phyloP scores from a whole-genome alignment of 2,888 invertebrate species.

The Melinopterus prodromus region DNA sequence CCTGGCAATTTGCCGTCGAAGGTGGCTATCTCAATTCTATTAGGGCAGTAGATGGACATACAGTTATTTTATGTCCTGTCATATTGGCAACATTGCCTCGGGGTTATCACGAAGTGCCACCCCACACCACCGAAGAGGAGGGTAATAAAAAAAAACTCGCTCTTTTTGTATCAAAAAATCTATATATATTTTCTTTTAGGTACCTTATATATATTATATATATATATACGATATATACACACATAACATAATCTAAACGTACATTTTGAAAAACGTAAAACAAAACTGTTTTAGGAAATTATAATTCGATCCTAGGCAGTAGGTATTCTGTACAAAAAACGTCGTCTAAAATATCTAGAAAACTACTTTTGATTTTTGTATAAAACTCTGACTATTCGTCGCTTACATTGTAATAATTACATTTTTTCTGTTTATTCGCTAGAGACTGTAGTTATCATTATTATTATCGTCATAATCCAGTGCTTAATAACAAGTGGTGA shows the following conservation, averaged over 20 bases:
- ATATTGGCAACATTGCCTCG: slow-evolving; percentile 57
- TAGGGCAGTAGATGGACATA: slow-evolving; percentile 56
- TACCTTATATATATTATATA: slow-evolving; percentile 8
- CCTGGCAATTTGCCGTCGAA: slow-evolving; percentile 54
- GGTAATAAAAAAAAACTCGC: slow-evolving; percentile 31
- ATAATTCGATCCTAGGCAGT: slow-evolving; percentile 48
- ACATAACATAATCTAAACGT: slow-evolving; percentile 55
- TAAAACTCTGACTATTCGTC: slow-evolving; percentile 56
- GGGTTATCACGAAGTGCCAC: slow-evolving; percentile 39
- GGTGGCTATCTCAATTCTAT: slow-evolving; percentile 59
- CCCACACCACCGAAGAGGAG: slow-evolving; percentile 20
- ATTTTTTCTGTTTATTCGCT: background rate
- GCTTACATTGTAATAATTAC: slow-evolving; percentile 19
- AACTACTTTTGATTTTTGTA: slow-evolving; percentile 63
- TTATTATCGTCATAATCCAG: slow-evolving; percentile 41
- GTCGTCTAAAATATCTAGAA: slow-evolving; percentile 61
- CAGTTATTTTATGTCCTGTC: slow-evolving; percentile 61
- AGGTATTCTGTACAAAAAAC: slow-evolving; percentile 57
- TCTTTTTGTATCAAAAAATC: slow-evolving; percentile 36
- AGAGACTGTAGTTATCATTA: slow-evolving; percentile 9
- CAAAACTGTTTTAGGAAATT: slow-evolving; percentile 48
- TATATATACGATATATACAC: slow-evolving; percentile 52
- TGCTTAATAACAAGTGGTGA: slow-evolving; percentile 50
- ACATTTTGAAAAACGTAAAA: slow-evolving; percentile 55
- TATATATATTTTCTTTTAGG: slow-evolving; percentile 34